Conservation (phyloP, 2,797 vertebrate species). For the Gambusia yucatana region DNA sequence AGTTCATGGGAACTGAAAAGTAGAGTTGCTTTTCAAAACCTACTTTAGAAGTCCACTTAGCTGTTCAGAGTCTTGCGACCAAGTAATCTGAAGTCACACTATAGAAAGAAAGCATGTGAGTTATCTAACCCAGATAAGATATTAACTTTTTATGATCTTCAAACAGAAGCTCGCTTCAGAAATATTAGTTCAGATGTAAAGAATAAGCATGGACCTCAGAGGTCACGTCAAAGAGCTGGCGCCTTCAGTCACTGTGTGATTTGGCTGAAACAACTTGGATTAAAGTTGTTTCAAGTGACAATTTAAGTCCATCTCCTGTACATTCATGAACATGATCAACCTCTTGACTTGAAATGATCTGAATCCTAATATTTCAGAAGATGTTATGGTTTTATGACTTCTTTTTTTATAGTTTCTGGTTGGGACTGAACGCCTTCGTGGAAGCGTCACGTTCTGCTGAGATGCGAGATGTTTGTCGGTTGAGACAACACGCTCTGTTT, state of each 20-base stretch:
- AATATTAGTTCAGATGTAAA: neutral
- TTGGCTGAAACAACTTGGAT: neutral
- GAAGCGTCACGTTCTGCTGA: constrained; percentile 14
- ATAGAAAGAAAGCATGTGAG: neutral
- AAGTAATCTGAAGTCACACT: neutral
- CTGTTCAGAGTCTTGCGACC: neutral
- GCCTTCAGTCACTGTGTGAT: neutral
- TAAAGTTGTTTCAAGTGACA: too few species aligned
- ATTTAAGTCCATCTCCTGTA: too few species aligned
- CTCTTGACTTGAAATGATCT: neutral
- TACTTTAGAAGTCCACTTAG: neutral
- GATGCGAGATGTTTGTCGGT: constrained; percentile 46
- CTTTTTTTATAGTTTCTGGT: neutral
- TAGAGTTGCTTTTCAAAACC: neutral
- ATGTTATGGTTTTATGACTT: too few species aligned
- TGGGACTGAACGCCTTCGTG: constrained; percentile 7
- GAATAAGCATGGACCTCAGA: neutral
- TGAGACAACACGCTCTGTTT: constrained; percentile 32
- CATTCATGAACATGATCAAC: neutral
- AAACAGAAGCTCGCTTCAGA: neutral
- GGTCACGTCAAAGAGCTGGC: neutral
- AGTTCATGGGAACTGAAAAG: neutral
- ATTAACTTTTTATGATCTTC: neutral
- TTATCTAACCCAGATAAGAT: neutral
- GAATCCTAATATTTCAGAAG: neutral